Evolutionary conservation across 2,888 invertebrate species (phyloP), one percentile per base, ranked within the genome.

Genomic region (Athetis lepigone): DNA sequence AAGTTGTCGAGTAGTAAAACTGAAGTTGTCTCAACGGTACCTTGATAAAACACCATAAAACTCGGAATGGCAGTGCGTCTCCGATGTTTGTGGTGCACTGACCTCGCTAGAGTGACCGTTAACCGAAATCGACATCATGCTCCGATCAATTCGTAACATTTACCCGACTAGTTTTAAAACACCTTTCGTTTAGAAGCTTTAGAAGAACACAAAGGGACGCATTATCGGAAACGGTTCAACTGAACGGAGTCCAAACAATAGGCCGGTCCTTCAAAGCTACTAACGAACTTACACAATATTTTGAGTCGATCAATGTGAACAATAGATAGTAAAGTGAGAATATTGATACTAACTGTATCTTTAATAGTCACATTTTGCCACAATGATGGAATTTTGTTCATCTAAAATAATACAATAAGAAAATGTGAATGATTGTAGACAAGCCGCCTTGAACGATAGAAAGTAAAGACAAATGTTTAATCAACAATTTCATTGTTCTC

Each of bases 1-100:
- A 69, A 75, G 70, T 73, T 70, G 52, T 57, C 19, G 63, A 84
- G 81, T 83, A 83, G 83, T 89, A 88, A 89, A 90, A 87, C 82
- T 85, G 79, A 84, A 82, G 85, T 87, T 77, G 79, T 64, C 61
- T 80, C 81, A 89, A 90, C 88, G 88, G 88, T 89, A 90, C 85
- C 86, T 89, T 89, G 88, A 89, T 90, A 89, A 88, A 88, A 90
- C 87, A 89, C 87, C 86, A 90, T 90, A 90, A 77, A 92, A 92
- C 80, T 82, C 79, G 81, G 73, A 85, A 88, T 82, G 79, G 81
- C 82, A 81, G 73, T 82, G 78, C 76, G 84, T 82, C 81, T 79
- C 72, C 81, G 81, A 84, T 85, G 86, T 88, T 88, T 86, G 83
- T 85, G 77, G 90, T 87, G 82, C 90, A 85, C 85, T 91, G 90